Percentiles rank a stretch among this genome's conserved stretches.
Evolutionary conservation across 2,888 invertebrate genomes (phyloP).

Genomic region (Ariolimax columbianus): DNA sequence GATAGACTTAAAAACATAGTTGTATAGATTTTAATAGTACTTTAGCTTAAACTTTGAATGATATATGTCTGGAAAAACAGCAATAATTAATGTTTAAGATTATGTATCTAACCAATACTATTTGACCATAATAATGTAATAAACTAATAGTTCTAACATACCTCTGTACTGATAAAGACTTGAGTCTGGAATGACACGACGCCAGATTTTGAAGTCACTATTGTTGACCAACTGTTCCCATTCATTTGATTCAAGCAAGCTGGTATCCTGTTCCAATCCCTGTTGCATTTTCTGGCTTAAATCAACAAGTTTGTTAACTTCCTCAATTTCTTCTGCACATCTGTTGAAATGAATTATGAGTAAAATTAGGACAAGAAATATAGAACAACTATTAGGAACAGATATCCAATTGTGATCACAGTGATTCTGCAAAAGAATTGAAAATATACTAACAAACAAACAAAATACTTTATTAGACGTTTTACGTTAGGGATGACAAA

Average conservation of each 20-base stretch:
- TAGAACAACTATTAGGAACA: too few species aligned
- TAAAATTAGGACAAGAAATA: too few species aligned
- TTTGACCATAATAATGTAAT: not conserved
- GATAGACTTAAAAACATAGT: too few species aligned
- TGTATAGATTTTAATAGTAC: too few species aligned
- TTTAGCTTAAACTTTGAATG: too few species aligned
- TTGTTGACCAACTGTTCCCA: conserved; percentile 76
- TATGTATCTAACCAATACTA: not conserved
- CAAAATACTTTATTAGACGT: too few species aligned
- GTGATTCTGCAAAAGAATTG: too few species aligned
- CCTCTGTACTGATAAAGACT: conserved; percentile 77
- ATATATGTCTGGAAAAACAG: too few species aligned
- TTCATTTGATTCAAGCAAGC: conserved; percentile 36
- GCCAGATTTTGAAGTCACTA: conserved; percentile 73
- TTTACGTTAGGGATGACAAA: too few species aligned
- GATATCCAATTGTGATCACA: too few species aligned
- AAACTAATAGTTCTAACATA: conserved; percentile 49
- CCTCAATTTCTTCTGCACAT: conserved; percentile 43
- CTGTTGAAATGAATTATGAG: conserved; percentile 37
- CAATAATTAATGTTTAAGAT: too few species aligned
- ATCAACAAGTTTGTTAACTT: conserved; percentile 57
- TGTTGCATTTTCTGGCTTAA: conserved; percentile 51
- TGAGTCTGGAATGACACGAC: conserved; percentile 69
- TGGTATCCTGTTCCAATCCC: conserved; percentile 37
- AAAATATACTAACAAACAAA: too few species aligned